These are phyloP conservation scores for Hartigia nigra DNA, from an alignment of 2,888 invertebrate species.

Conservation along the genomic window DNA sequence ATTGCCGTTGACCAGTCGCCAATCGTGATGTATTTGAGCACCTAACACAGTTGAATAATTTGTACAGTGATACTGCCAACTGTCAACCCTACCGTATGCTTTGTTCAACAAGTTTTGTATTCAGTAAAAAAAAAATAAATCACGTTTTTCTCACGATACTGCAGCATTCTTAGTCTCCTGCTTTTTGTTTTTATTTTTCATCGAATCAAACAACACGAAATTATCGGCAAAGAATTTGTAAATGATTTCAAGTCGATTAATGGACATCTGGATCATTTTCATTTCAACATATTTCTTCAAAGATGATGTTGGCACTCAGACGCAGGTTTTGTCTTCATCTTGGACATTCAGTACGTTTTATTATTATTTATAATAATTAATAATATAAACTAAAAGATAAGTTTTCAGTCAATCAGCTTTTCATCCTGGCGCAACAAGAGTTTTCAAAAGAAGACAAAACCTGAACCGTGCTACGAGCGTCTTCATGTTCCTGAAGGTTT, in stretches of 20 bases:
- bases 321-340: neutral
- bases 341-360: neutral
- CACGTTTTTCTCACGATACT: neutral
- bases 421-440: neutral
- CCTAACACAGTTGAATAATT: neutral
- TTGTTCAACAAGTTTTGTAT: neutral
- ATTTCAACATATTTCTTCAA: neutral
- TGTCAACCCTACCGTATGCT: neutral
- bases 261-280: neutral
- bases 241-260: neutral
- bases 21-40: neutral
- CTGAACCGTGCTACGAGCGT: neutral
- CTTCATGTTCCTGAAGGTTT: slow-evolving; percentile 27
- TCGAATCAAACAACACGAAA: neutral
- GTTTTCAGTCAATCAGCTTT: slow-evolving; percentile 4
- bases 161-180: neutral
- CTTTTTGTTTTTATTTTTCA: neutral
- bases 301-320: neutral
- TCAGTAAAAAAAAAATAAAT: neutral
- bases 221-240: neutral
- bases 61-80: neutral
- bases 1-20: neutral
- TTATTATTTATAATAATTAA: neutral
- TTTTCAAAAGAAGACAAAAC: neutral
- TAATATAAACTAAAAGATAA: neutral